Base-by-base conservation (phyloP, 2,113 vertebrate genomes). In the Ophthalmolycus amberensis region DNA sequence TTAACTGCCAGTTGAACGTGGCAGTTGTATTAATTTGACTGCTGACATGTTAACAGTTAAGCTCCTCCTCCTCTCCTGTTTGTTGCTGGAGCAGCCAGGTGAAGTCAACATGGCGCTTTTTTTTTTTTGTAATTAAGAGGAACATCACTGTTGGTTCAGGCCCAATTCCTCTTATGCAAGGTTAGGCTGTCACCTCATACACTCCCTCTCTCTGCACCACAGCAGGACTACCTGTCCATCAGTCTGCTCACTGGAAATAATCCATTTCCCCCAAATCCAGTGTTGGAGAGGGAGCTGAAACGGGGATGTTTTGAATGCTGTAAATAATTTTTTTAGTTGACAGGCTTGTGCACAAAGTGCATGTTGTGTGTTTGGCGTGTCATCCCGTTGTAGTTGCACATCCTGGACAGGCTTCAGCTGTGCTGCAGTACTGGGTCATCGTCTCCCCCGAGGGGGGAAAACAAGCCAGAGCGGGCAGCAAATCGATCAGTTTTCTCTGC, bases 381-480 rank as follows among this genome's bases (percentile, higher is more conserved):
- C 50, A 15, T 58, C 34, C 70, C 68, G 77, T 48, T 88, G 81
- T 64, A 46, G 62, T 85, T 80, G 77, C 56, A 81, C 44, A 62
- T 50, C 62, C 75, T 78, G 79, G 71, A 63, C 83, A 54, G 67
- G 74, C 62, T 83, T 70, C 68, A 56, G 52, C 64, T 71, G 44
- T 80, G 77, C 71, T 82, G 80, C 84, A 77, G 80, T 79, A 85
- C 79, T 90, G 88, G 91, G 93, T 93, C 89, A 88, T 44, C 67
- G 27, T 71, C 69, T 70, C 66, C 69, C 91, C 79, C 25, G 32
- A 71, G 79, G 85, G 67, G 14, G 46, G 46, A 73, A 50, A 75
- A 82, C 14, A 1, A 78, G 58, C 59, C 18, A 82, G 54, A 71
- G 77, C 46, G 37, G 67, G 46, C 73, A 70, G 83, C 68, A 32